Conservation (phyloP, 2,888 invertebrate species). For the Chymomyza procnemis region DNA sequence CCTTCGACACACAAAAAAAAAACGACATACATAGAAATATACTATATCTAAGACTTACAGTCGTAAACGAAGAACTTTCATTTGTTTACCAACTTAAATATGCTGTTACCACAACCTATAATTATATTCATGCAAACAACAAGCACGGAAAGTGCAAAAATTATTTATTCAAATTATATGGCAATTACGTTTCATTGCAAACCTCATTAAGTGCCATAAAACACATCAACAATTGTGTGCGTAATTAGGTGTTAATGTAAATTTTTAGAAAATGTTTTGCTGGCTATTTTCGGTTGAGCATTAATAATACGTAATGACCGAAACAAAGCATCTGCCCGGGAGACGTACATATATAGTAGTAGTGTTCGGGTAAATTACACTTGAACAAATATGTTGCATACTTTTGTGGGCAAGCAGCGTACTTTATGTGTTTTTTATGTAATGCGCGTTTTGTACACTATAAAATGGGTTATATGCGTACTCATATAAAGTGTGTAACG, state of each 20-base stretch:
- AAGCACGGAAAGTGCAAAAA: neutral
- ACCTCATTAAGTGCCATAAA: neutral
- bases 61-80: neutral
- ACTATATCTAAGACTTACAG: too few relatives aligned
- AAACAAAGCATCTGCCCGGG: conserved; percentile 47
- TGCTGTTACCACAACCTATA: neutral
- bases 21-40: too few relatives aligned
- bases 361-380: neutral
- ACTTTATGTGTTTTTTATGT: neutral
- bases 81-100: neutral
- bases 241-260: conserved; percentile 48
- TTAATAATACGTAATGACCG: conserved; percentile 62
- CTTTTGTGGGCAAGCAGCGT: neutral
- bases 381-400: neutral
- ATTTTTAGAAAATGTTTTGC: conserved; percentile 40
- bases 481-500: too few relatives aligned
- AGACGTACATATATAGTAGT: neutral
- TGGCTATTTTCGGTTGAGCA: conserved; percentile 37
- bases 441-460: neutral
- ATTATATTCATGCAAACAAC: neutral
- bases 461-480: too few relatives aligned
- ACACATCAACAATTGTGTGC: conserved; percentile 38
- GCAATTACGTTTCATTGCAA: neutral
- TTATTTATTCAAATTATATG: neutral
- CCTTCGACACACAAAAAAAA: too few relatives aligned